Evolutionary conservation across 2,113 vertebrate species (phyloP).

Genomic region (Actenoides hombroni): DNA sequence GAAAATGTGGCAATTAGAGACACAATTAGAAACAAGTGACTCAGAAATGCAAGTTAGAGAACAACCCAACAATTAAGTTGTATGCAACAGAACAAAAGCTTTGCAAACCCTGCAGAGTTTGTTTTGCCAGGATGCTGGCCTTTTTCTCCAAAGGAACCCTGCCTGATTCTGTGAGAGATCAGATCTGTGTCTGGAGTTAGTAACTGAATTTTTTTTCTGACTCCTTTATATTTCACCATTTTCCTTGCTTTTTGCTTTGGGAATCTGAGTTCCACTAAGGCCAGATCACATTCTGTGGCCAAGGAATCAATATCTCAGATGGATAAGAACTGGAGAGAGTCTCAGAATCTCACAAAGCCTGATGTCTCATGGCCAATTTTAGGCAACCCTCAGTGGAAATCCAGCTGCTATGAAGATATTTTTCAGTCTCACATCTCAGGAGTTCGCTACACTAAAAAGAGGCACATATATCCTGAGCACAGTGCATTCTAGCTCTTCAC

Average conservation of each 20-base stretch:
- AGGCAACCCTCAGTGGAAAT: background rate
- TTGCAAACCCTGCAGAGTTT: background rate
- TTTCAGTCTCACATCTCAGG: background rate
- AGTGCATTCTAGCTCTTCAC: background rate
- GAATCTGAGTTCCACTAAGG: background rate
- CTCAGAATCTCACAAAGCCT: background rate
- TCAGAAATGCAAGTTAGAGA: slow-evolving; percentile 25
- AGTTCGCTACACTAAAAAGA: background rate
- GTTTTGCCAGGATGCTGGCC: background rate
- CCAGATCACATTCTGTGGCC: background rate
- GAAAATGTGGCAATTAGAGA: background rate
- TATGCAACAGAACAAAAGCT: background rate
- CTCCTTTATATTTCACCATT: background rate
- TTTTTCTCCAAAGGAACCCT: background rate
- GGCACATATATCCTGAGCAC: background rate
- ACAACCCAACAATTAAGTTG: slow-evolving; percentile 17
- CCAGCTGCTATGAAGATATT: background rate
- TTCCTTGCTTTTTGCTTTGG: background rate
- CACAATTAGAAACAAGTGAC: slow-evolving; percentile 4
- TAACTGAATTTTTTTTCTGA: background rate
- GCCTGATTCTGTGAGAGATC: background rate
- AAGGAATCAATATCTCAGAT: background rate
- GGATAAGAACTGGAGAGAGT: background rate
- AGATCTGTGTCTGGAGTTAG: background rate
- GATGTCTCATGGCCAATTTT: background rate